A percentile compares a stretch with the other conserved stretches of the same genome.
These are phyloP conservation scores for Celastrina argiolus DNA, from an alignment of 2,888 invertebrate genomes.

Conservation along the genomic window DNA sequence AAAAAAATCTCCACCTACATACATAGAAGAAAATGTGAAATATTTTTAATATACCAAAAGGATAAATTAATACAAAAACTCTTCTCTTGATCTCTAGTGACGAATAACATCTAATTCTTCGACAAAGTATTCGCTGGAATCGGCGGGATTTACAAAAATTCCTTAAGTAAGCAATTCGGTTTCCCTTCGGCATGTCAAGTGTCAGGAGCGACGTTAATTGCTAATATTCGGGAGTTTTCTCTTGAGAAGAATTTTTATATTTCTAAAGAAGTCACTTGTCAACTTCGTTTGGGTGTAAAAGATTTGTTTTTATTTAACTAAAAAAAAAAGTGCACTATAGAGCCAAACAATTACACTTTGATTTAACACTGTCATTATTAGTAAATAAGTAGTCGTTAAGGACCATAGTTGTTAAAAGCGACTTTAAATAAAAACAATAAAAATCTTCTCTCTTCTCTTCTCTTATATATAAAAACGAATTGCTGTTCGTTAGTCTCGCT, in stretches of 20 bases:
- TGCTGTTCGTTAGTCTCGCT: no score
- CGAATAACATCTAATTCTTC: neutral
- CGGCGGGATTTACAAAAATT: constrained; percentile 13
- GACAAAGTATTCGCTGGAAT: neutral
- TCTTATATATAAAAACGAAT: no score
- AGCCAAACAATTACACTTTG: no score
- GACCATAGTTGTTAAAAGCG: no score
- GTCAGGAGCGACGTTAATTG: constrained; percentile 16
- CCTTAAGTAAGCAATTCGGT: constrained; percentile 11
- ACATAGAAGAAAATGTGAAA: no score
- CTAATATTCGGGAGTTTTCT: constrained; percentile 5
- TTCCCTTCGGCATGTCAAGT: constrained; percentile 18
- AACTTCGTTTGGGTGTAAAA: neutral
- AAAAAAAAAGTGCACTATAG: neutral
- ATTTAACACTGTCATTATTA: no score
- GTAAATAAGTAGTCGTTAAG: no score
- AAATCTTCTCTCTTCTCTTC: no score
- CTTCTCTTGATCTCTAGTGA: neutral
- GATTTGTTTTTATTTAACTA: neutral
- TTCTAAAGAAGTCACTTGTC: neutral
- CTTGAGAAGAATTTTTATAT: neutral
- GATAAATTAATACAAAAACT: neutral
- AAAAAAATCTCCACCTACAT: no score
- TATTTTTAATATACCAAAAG: no score
- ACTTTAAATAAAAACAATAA: no score